Evolutionary conservation across 2,888 invertebrate genomes (phyloP).

Genomic region (Troides helena): DNA sequence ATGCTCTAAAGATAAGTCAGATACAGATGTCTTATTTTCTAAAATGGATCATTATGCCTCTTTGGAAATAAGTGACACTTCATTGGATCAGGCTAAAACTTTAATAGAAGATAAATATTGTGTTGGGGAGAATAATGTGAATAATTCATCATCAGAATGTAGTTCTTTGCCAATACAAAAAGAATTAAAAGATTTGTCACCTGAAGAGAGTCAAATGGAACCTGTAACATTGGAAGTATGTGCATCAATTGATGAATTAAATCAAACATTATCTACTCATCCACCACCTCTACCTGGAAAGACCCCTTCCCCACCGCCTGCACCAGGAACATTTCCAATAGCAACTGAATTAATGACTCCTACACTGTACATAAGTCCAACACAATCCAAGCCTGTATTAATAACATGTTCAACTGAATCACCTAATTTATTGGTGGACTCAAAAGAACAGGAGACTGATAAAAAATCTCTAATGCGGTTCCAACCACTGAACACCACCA

Average conservation of each 20-base stretch:
- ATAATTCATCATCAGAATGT: conserved; percentile 8
- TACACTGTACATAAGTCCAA: conserved; percentile 20
- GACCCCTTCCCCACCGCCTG: conserved; percentile 58
- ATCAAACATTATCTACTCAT: conserved; percentile 33
- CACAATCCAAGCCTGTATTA: conserved; percentile 35
- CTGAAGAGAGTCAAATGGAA: conserved; percentile 5
- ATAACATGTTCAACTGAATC: not conserved
- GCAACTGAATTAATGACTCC: conserved; percentile 42
- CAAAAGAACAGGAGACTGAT: not conserved
- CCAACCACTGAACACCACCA: not conserved
- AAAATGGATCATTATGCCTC: conserved; percentile 19
- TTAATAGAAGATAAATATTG: conserved; percentile 11
- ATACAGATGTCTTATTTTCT: conserved; percentile 22
- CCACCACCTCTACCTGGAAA: conserved; percentile 60
- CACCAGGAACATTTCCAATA: conserved; percentile 45
- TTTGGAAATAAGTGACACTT: conserved; percentile 18
- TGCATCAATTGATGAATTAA: conserved; percentile 26
- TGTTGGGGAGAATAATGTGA: conserved; percentile 3
- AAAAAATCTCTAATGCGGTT: not conserved
- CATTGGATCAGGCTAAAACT: conserved; percentile 37
- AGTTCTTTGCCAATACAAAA: conserved; percentile 1
- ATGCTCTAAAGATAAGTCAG: conserved; percentile 30
- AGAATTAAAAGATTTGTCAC: conserved; percentile 3
- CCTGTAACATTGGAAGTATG: conserved; percentile 1
- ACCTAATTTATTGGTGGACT: not conserved